Conservation (phyloP, 1,140 invertebrate genomes). For the Bicyclus anynana region DNA sequence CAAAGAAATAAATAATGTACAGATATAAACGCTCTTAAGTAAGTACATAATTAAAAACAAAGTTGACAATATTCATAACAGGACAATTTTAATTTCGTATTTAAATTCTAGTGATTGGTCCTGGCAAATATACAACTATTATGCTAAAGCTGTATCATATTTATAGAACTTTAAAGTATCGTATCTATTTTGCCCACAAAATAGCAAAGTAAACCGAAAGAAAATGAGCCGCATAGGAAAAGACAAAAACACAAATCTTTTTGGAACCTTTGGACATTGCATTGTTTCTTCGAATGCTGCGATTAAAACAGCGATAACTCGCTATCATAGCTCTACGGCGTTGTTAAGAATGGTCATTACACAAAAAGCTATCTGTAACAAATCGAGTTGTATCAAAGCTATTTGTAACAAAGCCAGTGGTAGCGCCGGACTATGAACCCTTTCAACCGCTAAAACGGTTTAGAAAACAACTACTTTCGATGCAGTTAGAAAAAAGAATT, state of each 20-base stretch:
- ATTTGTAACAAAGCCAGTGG: constrained; percentile 27
- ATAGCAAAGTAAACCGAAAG: no score
- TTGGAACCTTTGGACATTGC: not conserved
- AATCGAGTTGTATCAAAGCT: constrained; percentile 42
- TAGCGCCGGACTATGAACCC: constrained; percentile 39
- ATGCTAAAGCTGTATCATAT: no score
- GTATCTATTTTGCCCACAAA: no score
- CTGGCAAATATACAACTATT: no score
- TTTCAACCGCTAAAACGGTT: constrained; percentile 60
- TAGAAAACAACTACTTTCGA: constrained; percentile 45
- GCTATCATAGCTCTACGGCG: constrained; percentile 9
- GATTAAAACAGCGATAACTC: constrained; percentile 4
- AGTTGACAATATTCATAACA: no score
- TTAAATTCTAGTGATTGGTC: no score
- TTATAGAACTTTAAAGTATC: no score
- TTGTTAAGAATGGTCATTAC: constrained; percentile 21
- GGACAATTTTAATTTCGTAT: no score
- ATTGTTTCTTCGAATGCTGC: not conserved
- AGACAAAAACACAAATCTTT: not conserved
- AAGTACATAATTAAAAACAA: no score
- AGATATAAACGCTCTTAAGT: no score
- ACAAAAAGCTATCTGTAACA: constrained; percentile 45
- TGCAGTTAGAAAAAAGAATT: constrained; percentile 44
- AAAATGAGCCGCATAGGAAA: not conserved
- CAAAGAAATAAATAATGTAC: no score